Percentiles rank a stretch among this genome's conserved stretches.
Evolutionary conservation across 2,888 invertebrate species (phyloP).

Genomic region (Leptopilina myrica): DNA sequence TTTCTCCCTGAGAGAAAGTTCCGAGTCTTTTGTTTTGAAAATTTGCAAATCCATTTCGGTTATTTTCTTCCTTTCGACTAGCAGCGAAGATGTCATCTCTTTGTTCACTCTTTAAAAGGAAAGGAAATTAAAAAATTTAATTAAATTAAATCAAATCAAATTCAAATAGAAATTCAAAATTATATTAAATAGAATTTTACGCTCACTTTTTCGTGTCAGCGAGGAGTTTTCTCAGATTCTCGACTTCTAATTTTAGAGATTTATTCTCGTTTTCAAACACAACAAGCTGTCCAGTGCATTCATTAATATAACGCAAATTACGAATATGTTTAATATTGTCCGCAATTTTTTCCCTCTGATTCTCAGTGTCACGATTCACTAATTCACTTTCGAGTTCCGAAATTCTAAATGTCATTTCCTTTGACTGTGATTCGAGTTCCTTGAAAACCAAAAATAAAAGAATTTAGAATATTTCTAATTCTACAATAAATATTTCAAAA

Average conservation of each 20-base stretch:
- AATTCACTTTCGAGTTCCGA: conserved; percentile 66
- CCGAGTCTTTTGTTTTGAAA: conserved; percentile 59
- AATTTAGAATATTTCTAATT: neutral
- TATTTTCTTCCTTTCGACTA: conserved; percentile 63
- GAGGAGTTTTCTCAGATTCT: conserved; percentile 64
- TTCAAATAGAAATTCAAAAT: neutral
- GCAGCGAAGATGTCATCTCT: conserved; percentile 60
- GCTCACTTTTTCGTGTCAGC: conserved; percentile 67
- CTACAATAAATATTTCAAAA: neutral
- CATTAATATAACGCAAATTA: conserved; percentile 71
- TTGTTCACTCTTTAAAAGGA: conserved; percentile 59
- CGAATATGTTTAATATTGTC: conserved; percentile 74
- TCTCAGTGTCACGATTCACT: conserved; percentile 57
- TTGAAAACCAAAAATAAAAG: conserved; percentile 43
- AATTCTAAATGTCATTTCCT: conserved; percentile 64
- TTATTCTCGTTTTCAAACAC: conserved; percentile 63
- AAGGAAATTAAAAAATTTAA: neutral
- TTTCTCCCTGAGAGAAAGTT: conserved; percentile 64
- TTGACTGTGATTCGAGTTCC: conserved; percentile 68
- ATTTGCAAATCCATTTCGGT: conserved; percentile 65
- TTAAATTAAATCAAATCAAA: no score
- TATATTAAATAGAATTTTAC: neutral
- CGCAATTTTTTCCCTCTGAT: conserved; percentile 68
- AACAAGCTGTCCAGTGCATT: conserved; percentile 68
- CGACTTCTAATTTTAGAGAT: conserved; percentile 63